Evolutionary conservation across 1,140 invertebrate species (phyloP).

Genomic region (Caenorhabditis remanei): DNA sequence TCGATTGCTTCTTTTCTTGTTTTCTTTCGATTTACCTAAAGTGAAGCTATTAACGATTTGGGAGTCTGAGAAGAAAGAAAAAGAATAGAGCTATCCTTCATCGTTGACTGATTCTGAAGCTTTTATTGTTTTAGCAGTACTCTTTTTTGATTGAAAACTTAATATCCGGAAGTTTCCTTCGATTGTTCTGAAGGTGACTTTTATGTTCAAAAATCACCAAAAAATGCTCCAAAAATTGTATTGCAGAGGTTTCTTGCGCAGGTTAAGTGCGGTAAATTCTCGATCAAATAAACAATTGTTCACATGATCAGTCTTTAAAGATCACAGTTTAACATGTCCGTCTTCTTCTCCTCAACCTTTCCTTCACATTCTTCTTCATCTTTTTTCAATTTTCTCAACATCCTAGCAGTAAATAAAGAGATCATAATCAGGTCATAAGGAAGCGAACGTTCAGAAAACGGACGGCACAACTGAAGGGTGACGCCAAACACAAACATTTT

Average conservation of each 20-base stretch:
- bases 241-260: neutral
- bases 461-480: conserved; percentile 49
- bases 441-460: conserved; percentile 39
- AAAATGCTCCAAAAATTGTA: neutral
- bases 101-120: neutral
- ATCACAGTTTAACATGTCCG: conserved; percentile 32
- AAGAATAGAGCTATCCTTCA: neutral
- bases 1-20: conserved; percentile 8
- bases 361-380: neutral
- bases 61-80: neutral
- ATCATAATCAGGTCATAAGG: conserved; percentile 54
- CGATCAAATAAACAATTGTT: neutral
- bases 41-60: conserved; percentile 13
- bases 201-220: neutral
- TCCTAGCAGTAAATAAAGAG: conserved; percentile 14
- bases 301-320: conserved; percentile 35
- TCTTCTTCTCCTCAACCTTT: neutral
- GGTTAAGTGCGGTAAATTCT: neutral
- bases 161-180: neutral
- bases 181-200: neutral
- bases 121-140: neutral
- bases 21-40: conserved; percentile 39
- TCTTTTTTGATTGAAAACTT: conserved; percentile 31
- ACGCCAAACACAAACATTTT: conserved; percentile 51
- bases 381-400: neutral